Percentiles rank a stretch among this genome's conserved stretches.
phyloP scores from a whole-genome alignment of 2,888 invertebrate species.

The Acrobasis consociella region DNA sequence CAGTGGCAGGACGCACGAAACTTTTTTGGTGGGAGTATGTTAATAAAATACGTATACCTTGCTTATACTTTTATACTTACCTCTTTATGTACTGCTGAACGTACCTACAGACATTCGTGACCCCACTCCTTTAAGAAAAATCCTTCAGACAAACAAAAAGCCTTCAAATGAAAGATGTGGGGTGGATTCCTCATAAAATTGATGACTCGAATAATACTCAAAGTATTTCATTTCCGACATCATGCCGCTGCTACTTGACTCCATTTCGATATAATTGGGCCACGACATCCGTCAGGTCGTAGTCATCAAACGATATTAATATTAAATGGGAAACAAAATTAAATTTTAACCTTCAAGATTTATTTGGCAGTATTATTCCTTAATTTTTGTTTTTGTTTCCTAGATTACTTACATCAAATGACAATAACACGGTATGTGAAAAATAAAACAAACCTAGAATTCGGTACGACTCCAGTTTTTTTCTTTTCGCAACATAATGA shows the following conservation, averaged over 20 bases:
- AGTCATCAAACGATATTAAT: constrained; percentile 21
- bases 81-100: too few relatives aligned
- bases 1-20: too few relatives aligned
- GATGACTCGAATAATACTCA: constrained; percentile 18
- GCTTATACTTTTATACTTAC: too few relatives aligned
- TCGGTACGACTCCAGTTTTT: too few relatives aligned
- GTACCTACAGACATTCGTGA: neutral
- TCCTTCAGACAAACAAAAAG: constrained; percentile 15
- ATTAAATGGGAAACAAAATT: constrained; percentile 18
- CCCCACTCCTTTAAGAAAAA: constrained; percentile 4
- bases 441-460: too few relatives aligned
- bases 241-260: constrained; percentile 19
- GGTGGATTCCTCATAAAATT: constrained; percentile 10
- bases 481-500: too few relatives aligned
- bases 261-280: constrained; percentile 17
- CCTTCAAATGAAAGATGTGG: constrained; percentile 1
- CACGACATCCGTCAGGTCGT: constrained; percentile 12
- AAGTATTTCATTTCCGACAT: constrained; percentile 22
- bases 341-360: constrained; percentile 6
- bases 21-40: too few relatives aligned
- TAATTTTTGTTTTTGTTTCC: neutral
- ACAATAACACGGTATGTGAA: neutral
- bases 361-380: neutral
- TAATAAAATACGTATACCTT: too few relatives aligned
- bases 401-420: neutral